A percentile compares a stretch with the other conserved stretches of the same genome.
Evolutionary conservation across 2,888 invertebrate species (phyloP).

Genomic region (Volucella zonaria): DNA sequence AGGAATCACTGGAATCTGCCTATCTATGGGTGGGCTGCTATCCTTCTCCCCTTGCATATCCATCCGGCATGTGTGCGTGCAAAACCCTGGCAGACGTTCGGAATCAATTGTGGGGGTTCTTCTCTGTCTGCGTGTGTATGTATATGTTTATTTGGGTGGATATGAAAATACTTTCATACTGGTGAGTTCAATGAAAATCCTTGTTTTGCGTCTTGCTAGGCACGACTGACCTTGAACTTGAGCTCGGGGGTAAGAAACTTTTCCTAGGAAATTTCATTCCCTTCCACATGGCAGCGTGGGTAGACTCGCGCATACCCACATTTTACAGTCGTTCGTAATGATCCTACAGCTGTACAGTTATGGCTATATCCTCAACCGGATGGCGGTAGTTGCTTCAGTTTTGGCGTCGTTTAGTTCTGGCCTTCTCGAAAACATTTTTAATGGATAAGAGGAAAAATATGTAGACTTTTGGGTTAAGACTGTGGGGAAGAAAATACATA

Average conservation of each 20-base stretch:
- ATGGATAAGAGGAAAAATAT: slow-evolving; percentile 33
- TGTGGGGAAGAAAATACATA: background rate
- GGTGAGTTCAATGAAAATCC: slow-evolving; percentile 70
- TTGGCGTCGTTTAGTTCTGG: slow-evolving; percentile 29
- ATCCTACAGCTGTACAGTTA: background rate
- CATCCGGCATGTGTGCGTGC: slow-evolving; percentile 56
- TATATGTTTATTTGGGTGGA: slow-evolving; percentile 8
- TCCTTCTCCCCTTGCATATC: slow-evolving; percentile 30
- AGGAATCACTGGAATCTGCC: slow-evolving; percentile 36
- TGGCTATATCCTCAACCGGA: slow-evolving; percentile 11
- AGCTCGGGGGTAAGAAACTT: slow-evolving; percentile 69
- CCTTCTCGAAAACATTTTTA: slow-evolving; percentile 16
- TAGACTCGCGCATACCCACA: slow-evolving; percentile 40
- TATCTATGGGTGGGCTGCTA: slow-evolving; percentile 4
- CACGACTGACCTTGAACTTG: slow-evolving; percentile 73
- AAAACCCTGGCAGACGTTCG: slow-evolving; percentile 57
- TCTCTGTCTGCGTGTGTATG: slow-evolving; percentile 5
- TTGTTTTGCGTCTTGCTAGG: slow-evolving; percentile 58
- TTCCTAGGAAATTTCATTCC: slow-evolving; percentile 62
- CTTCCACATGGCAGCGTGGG: slow-evolving; percentile 6
- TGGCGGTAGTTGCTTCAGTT: slow-evolving; percentile 39
- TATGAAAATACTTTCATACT: slow-evolving; percentile 16
- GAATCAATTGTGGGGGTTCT: slow-evolving; percentile 30
- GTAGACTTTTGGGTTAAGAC: slow-evolving; percentile 43
- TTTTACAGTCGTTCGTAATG: background rate